Evolutionary conservation across 2,113 vertebrate species (phyloP), one percentile per base, ranked within the genome.

Genomic region (Calidris pygmaea): DNA sequence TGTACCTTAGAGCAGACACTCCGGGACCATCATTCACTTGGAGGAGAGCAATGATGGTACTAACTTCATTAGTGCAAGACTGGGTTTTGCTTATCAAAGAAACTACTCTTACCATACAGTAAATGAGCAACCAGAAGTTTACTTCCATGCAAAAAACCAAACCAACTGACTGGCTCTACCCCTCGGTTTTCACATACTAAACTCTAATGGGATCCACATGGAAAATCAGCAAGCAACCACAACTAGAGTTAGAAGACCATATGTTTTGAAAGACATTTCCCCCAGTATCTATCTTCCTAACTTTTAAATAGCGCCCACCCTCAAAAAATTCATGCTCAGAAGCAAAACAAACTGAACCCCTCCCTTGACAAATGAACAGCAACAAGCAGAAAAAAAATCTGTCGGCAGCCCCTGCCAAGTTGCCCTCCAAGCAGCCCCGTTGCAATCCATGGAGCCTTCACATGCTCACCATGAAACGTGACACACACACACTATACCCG

Each of bases 141-240:
- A 18, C 18, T 76, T 47, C 58, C 34, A 17, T 21, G n/a, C 18
- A 85, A 78, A 56, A 35, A 50, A 74, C 20, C 53, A 53, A 80
- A 41, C 67, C 45, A 73, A 32, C 10, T 0, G 0, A 85, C 35
- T 60, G 74, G n/a, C 48, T 71, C 66, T 48, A 16, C 13, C 24
- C 53, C 11, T 85, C 2, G 2, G 18, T 78, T 83, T 91, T 79
- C 82, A 92, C 58, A 45, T 58, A 65, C 34, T 92, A 79, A 91
- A 55, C 23, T 35, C 21, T 90, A 86, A 93, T 55, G 63, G 20
- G 75, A 85, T 73, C 85, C 88, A 95, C 90, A 86, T 80, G 82
- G 63, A 80, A 96, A 93, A 92, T 58, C 78, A 73, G 14, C 45
- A 70, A 39, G 34, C 48, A 85, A 79, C 34, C 41, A 53, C 59